Evolutionary conservation across 2,797 vertebrate genomes (phyloP).

Genomic region (Phyllotis vaccarum): DNA sequence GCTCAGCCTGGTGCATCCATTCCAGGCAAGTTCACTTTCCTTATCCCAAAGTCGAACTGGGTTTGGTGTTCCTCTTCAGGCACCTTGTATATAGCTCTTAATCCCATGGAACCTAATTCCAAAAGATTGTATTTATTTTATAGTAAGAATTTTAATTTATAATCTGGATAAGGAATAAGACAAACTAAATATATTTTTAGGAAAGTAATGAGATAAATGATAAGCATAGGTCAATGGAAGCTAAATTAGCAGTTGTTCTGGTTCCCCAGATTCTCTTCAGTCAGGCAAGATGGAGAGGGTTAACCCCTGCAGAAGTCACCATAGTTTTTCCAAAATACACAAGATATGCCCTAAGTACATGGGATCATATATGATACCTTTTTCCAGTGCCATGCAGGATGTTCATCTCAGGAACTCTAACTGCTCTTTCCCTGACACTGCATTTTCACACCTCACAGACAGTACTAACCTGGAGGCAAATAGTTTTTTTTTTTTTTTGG

Average conservation of each 20-base stretch:
- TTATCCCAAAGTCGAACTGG: too few relatives aligned
- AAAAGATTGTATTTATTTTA: not conserved
- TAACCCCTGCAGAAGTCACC: too few relatives aligned
- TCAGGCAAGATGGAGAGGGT: not conserved
- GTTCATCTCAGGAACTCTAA: fast-evolving
- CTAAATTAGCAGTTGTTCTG: not conserved
- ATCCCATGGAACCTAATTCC: too few relatives aligned
- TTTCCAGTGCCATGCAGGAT: not conserved
- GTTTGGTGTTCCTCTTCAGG: too few relatives aligned
- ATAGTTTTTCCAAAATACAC: not conserved
- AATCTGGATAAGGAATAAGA: not conserved
- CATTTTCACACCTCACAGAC: not conserved
- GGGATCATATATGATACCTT: not conserved
- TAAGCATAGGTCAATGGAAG: not conserved
- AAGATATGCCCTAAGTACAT: not conserved
- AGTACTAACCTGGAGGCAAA: not conserved
- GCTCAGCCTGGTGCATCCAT: too few relatives aligned
- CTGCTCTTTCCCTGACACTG: not conserved
- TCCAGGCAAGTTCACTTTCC: too few relatives aligned
- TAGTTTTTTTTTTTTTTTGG: too few relatives aligned
- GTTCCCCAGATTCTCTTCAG: not conserved
- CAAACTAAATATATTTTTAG: not conserved
- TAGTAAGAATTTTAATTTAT: not conserved
- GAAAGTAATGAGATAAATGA: not conserved
- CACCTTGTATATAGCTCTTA: not conserved